Base-by-base conservation (phyloP, 1,140 invertebrate genomes). In the Leptestheria dahalacensis region DNA sequence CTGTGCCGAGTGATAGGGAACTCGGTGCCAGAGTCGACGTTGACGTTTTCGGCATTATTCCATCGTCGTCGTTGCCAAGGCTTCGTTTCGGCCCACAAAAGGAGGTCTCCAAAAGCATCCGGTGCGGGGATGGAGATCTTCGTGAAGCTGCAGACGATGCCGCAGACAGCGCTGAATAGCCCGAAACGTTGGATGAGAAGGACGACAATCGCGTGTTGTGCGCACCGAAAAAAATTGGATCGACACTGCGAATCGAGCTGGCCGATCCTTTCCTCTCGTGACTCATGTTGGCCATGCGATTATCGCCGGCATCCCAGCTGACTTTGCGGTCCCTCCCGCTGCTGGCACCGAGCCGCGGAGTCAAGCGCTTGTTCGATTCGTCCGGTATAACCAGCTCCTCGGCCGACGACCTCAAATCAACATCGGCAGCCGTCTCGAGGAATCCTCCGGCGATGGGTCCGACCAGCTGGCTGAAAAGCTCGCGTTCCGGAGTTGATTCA, bases 401-500 rank as follows among this genome's bases (percentile, higher is more conserved):
- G 20, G 46, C 56, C 26, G 52, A 52, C 10, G 24, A 56, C 50
- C 49, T 25, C 20, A 41, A 29, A 49, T 55, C 51, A 12, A 33
- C 28, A 25, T 63, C 51, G 21, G 24, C 28, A 21, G 29, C 24
- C 11, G 24, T 48, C 23, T 59, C 56, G 11, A 64, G 51, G 20
- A 64, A 59, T 6, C 48, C 54, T 21, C 50, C 54, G 21, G 50
- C 52, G 52, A 25, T 48, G 29, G 41, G n/a, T 21, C 25, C 61
- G 48, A 66, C 64, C 24, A 51, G 28, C 10, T n/a, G 9, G 65
- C 71, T 71, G 54, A 74, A 73, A 58, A 82, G 76, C n/a, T 86
- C 75, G 64, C 81, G 77, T 67, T 88, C 85, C 0, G 86, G 87
- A 24, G 83, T 85, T 62, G 82, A 85, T 64, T 87, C 85, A 52